Conservation (phyloP, 2,888 invertebrate species). For the Onthophagus sagittarius region DNA sequence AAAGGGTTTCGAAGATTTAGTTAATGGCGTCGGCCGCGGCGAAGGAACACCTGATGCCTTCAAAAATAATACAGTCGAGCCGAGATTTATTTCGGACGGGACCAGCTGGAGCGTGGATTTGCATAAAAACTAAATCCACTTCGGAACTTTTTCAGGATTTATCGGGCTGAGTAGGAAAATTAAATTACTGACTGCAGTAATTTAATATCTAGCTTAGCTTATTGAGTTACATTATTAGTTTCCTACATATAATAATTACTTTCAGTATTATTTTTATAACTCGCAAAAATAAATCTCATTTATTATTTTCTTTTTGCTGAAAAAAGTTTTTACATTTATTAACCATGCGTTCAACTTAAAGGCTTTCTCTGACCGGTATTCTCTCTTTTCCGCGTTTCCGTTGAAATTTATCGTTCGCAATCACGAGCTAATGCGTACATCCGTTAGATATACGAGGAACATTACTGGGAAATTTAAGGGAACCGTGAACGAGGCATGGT, state of each 20-base stretch:
- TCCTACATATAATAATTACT: not conserved
- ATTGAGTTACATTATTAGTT: not conserved
- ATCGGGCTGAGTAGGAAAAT: not conserved
- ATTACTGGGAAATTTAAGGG: constrained; percentile 4
- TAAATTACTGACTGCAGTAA: not conserved
- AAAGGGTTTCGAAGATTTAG: constrained; percentile 17
- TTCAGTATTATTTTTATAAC: not conserved
- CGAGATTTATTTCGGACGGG: constrained; percentile 22
- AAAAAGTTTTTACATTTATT: not conserved
- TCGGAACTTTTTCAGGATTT: constrained; percentile 4
- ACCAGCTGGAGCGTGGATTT: not conserved
- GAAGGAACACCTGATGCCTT: constrained; percentile 26
- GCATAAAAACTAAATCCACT: constrained; percentile 8
- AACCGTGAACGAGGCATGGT: constrained; percentile 5
- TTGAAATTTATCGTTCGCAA: not conserved
- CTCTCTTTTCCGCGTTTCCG: not conserved
- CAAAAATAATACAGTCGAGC: constrained; percentile 24
- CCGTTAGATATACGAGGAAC: not conserved
- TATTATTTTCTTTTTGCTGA: no score
- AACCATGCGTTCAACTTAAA: not conserved
- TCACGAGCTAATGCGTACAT: not conserved
- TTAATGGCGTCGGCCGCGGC: constrained; percentile 23
- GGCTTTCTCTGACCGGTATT: not conserved
- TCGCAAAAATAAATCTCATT: no score
- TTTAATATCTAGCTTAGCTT: not conserved